Evolutionary conservation across 2,797 vertebrate genomes (phyloP).

Genomic region (Muraenolepis orangiensis): DNA sequence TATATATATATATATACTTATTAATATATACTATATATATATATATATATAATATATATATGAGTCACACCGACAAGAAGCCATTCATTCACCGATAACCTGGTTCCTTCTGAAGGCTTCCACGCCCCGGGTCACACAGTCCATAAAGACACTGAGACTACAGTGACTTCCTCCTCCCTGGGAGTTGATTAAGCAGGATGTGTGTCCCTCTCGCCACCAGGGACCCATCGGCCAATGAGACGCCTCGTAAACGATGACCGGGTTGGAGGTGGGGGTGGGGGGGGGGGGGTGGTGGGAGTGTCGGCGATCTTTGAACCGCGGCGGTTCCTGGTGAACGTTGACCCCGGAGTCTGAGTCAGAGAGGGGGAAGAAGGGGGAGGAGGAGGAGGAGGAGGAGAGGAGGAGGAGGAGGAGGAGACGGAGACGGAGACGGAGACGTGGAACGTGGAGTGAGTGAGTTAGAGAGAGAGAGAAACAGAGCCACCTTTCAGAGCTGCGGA

Average conservation of each 20-base stretch:
- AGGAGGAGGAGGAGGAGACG: not conserved
- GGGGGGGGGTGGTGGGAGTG: constrained; percentile 17
- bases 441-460: not conserved
- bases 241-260: too few relatives aligned
- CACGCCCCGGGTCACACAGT: constrained; percentile 13
- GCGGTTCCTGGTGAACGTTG: constrained; percentile 38
- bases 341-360: constrained; percentile 51
- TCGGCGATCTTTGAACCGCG: constrained; percentile 60
- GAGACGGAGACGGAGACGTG: constrained; percentile 13
- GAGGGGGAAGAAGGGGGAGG: constrained; percentile 12
- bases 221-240: constrained; percentile 44
- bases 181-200: constrained; percentile 36
- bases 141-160: constrained; percentile 23
- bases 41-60: too few relatives aligned
- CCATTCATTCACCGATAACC: constrained; percentile 40
- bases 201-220: too few relatives aligned
- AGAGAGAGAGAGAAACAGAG: constrained; percentile 38
- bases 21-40: too few relatives aligned
- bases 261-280: constrained; percentile 34
- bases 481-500: constrained; percentile 47
- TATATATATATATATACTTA: too few relatives aligned
- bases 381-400: constrained; percentile 11
- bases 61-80: too few relatives aligned
- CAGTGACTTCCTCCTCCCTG: constrained; percentile 2
- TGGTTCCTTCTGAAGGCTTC: constrained; percentile 21